Conservation (phyloP, 2,113 vertebrate genomes). For the Thryonomys swinderianus region DNA sequence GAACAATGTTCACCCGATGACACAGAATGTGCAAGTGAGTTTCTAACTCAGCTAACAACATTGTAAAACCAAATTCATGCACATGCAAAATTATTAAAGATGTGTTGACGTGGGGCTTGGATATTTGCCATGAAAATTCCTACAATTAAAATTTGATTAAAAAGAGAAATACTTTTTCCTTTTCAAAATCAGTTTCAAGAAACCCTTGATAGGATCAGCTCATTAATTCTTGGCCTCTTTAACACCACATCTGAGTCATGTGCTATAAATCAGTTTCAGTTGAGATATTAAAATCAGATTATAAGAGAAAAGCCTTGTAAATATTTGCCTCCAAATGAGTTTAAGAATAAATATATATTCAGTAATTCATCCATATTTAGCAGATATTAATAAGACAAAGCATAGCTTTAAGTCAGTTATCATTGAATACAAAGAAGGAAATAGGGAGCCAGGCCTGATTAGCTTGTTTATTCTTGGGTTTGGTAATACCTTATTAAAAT, state of each 20-base stretch:
- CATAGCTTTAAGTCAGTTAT: slow-evolving; percentile 89
- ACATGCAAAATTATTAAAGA: slow-evolving; percentile 62
- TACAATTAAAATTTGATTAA: slow-evolving; percentile 86
- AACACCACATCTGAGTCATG: slow-evolving; percentile 85
- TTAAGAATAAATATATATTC: slow-evolving; percentile 91
- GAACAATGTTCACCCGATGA: neutral
- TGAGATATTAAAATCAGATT: slow-evolving; percentile 92
- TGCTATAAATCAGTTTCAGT: slow-evolving; percentile 89
- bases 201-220: slow-evolving; percentile 86
- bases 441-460: slow-evolving; percentile 87
- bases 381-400: slow-evolving; percentile 91
- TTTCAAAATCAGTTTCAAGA: slow-evolving; percentile 88
- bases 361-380: slow-evolving; percentile 91
- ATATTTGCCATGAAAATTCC: slow-evolving; percentile 82
- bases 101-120: slow-evolving; percentile 54
- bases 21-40: slow-evolving; percentile 15
- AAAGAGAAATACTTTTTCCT: slow-evolving; percentile 15
- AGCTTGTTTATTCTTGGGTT: slow-evolving; percentile 89
- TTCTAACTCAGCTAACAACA: slow-evolving; percentile 16
- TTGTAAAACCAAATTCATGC: slow-evolving; percentile 32
- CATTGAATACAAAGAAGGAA: slow-evolving; percentile 88
- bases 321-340: slow-evolving; percentile 91
- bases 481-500: slow-evolving; percentile 90
- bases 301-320: slow-evolving; percentile 90
- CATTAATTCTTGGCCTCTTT: slow-evolving; percentile 89